These are phyloP conservation scores for Tupiocoris notatus DNA, from an alignment of 2,888 invertebrate species.

Conservation along the genomic window DNA sequence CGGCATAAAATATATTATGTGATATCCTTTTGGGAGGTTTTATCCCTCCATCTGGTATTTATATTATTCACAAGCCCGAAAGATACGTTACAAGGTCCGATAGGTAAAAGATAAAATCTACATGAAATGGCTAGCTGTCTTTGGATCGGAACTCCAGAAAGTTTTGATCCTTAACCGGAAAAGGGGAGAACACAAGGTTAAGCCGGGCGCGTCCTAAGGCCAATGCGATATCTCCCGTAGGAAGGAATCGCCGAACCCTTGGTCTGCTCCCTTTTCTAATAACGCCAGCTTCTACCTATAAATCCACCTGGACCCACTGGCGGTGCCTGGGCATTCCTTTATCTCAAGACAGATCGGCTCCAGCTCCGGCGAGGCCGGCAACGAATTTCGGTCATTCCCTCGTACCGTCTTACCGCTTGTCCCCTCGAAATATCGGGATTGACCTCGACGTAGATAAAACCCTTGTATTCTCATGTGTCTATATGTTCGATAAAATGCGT, in stretches of 20 bases:
- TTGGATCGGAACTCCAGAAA: not conserved
- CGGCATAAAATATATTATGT: too few relatives aligned
- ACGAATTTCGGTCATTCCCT: too few relatives aligned
- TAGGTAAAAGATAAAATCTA: not conserved
- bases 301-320: conserved; percentile 7
- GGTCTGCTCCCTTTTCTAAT: conserved; percentile 3
- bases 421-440: too few relatives aligned
- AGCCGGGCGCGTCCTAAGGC: not conserved
- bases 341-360: not conserved
- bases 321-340: not conserved
- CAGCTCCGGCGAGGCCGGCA: not conserved
- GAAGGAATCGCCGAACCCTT: not conserved
- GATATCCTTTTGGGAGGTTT: too few relatives aligned
- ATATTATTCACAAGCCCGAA: too few relatives aligned
- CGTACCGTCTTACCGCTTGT: too few relatives aligned
- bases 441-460: too few relatives aligned
- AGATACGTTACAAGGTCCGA: too few relatives aligned
- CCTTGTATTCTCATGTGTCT: too few relatives aligned
- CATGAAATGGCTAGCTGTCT: not conserved
- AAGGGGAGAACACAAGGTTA: not conserved
- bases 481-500: too few relatives aligned
- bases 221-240: not conserved
- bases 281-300: conserved; percentile 18
- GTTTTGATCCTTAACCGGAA: not conserved
- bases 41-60: too few relatives aligned